These are phyloP conservation scores for Brienomyrus brachyistius DNA, from an alignment of 2,113 vertebrate genomes.

Conservation along the genomic window DNA sequence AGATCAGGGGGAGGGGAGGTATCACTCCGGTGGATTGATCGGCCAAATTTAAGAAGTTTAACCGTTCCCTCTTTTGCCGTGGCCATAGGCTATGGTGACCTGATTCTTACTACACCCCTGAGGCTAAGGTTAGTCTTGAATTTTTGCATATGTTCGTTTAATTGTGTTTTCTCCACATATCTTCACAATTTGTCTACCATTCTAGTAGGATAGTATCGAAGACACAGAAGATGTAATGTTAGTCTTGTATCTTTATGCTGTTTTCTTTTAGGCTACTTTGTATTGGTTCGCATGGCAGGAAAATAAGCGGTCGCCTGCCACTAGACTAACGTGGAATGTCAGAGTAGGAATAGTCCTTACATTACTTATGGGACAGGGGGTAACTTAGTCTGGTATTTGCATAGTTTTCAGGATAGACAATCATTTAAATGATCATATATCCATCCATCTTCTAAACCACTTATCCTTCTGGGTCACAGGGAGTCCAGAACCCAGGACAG, in stretches of 20 bases:
- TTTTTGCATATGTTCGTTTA: background rate
- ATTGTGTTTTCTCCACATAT: background rate
- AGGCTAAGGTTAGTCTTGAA: background rate
- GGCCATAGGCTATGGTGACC: background rate
- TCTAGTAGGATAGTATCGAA: background rate
- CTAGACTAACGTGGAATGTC: too few species aligned
- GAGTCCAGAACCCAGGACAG: too few species aligned
- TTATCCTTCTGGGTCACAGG: too few species aligned
- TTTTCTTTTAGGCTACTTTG: background rate
- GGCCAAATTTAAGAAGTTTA: background rate
- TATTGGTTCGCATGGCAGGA: background rate
- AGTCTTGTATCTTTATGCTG: background rate
- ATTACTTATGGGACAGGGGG: too few species aligned
- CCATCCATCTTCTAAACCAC: too few species aligned
- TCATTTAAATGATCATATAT: too few species aligned
- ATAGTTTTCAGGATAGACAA: too few species aligned
- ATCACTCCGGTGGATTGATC: background rate
- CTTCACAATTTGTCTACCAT: background rate
- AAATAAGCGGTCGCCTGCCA: too few species aligned
- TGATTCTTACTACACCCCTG: background rate
- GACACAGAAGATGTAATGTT: background rate
- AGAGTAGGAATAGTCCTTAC: too few species aligned
- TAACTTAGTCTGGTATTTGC: too few species aligned
- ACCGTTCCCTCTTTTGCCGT: background rate
- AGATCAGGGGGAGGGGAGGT: background rate